Base-by-base conservation (phyloP, 2,113 vertebrate genomes). In the Pomatostomus ruficeps region DNA sequence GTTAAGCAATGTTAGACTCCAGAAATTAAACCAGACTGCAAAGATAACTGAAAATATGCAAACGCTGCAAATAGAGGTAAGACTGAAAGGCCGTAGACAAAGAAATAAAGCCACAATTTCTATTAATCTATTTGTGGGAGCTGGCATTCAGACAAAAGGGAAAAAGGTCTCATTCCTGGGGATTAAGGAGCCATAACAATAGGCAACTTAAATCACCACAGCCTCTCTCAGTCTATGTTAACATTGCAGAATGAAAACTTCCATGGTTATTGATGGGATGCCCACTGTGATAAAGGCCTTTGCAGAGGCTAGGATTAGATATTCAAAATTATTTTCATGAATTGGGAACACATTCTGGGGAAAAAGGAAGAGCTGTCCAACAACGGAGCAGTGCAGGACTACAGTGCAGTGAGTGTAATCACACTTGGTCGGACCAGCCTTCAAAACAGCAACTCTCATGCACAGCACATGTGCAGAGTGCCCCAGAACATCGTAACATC, bases 381-480 rank as follows among this genome's bases (percentile, higher is more conserved):
- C 24, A 58, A 58, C 87, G 54, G 67, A 65, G 51, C 42, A 58
- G 11, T 7, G 11, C 10, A 20, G 59, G 49, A 45, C 45, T 25
- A 23, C 25, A 45, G 25, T 9, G 29, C 19, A 28, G 35, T 10
- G 17, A 18, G 3, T 20, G 7, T 9, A 74, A 51, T 33, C 12
- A n/a, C 28, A 12, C 1, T 1, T 2, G 24, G 14, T 24, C 19
- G 33, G 23, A 29, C 1, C 2, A 91, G 35, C 23, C 38, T 89
- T 68, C 40, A 31, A 42, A 83, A 49, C 11, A 35, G 4, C 26
- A 12, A 16, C 20, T 38, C 12, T 25, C 1, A 2, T 23, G 29
- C 0, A 1, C 26, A 59, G 18, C 23, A 62, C 2, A 1, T 0
- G 0, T 14, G 35, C 21, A 20, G 63, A 82, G 24, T 51, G 19